Percentiles rank a stretch among this genome's conserved stretches.
Conservation (phyloP, 2,113 vertebrate species). For the Climacteris rufus region DNA sequence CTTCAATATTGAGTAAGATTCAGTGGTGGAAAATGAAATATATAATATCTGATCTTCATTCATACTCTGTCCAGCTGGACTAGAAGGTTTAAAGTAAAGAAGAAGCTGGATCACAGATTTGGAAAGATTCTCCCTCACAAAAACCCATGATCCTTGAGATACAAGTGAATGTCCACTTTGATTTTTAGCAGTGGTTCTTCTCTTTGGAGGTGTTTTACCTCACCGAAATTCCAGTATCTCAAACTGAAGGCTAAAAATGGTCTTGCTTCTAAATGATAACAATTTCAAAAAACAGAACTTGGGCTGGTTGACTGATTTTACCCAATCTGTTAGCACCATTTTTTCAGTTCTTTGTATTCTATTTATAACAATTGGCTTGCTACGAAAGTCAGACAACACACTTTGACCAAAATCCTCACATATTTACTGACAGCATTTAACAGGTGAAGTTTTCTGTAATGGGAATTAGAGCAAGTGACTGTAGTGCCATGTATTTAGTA, state of each 20-base stretch:
- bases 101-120: not conserved
- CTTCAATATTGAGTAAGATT: not conserved
- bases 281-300: not conserved
- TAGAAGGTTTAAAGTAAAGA: not conserved
- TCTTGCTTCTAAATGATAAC: not conserved
- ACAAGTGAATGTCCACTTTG: not conserved
- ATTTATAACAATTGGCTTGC: not conserved
- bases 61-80: not conserved
- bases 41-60: not conserved
- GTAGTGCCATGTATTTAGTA: not conserved
- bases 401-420: not conserved
- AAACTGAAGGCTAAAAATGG: not conserved
- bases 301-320: not conserved
- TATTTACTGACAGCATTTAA: not conserved
- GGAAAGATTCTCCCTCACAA: not conserved
- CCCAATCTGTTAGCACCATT: not conserved
- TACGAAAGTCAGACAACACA: not conserved
- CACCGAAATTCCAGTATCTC: not conserved
- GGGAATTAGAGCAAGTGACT: not conserved
- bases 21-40: not conserved
- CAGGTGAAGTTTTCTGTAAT: fast-evolving
- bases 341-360: not conserved
- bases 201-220: not conserved
- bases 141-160: not conserved
- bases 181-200: not conserved